Evolutionary conservation across 2,797 vertebrate species (phyloP).

Genomic region (Propithecus deckenii): DNA sequence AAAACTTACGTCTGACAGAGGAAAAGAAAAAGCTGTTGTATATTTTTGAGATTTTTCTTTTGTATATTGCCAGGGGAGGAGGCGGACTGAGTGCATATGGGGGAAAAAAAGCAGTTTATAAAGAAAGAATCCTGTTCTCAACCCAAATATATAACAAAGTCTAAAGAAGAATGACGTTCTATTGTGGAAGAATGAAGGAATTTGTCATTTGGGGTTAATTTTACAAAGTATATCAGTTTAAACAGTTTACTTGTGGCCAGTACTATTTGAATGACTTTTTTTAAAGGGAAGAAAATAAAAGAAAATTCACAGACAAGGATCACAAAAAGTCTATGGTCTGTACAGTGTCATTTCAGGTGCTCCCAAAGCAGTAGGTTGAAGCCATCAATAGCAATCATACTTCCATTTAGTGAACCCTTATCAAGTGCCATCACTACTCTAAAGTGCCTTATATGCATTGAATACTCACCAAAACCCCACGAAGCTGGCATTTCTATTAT

Average conservation of each 20-base stretch:
- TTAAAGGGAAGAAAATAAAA: neutral
- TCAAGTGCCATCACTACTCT: neutral
- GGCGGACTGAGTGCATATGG: neutral
- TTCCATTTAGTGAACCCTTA: neutral
- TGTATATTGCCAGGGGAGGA: neutral
- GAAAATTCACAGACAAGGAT: neutral
- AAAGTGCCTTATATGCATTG: rapidly evolving
- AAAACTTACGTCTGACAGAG: slow-evolving; percentile 51
- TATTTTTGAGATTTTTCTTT: slow-evolving; percentile 55
- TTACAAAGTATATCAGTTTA: neutral
- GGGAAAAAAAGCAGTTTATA: neutral
- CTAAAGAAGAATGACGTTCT: neutral
- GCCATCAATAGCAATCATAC: neutral
- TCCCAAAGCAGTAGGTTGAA: neutral
- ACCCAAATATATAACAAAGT: neutral
- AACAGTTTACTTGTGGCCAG: neutral
- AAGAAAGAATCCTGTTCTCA: slow-evolving; percentile 13
- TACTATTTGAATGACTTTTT: neutral
- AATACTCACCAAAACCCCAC: neutral
- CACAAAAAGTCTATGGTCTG: neutral
- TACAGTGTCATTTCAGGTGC: neutral
- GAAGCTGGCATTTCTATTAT: neutral
- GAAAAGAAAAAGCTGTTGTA: slow-evolving; percentile 44
- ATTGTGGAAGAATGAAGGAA: neutral
- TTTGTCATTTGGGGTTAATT: neutral